Conservation (phyloP, 2,113 vertebrate genomes). For the Myanophis thanlyinensis region DNA sequence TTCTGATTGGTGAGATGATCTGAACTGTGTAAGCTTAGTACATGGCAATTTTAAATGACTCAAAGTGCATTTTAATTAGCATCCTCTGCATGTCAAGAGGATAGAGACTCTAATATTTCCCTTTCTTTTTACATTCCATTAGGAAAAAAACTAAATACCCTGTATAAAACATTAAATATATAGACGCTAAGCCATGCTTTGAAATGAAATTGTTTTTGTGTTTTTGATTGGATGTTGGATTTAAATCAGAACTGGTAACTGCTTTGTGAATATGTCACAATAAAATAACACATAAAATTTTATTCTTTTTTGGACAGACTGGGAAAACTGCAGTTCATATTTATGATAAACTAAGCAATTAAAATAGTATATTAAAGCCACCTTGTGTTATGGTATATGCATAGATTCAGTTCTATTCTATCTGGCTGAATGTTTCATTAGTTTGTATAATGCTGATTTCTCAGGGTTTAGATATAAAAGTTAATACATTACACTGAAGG, state of each 20-base stretch:
- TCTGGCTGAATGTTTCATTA: background rate
- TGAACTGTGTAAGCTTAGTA: slow-evolving; percentile 51
- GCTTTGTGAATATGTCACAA: background rate
- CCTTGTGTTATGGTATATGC: background rate
- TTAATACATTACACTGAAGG: background rate
- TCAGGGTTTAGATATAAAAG: background rate
- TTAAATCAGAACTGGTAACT: background rate
- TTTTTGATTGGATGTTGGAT: background rate
- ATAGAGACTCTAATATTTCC: slow-evolving; percentile 39
- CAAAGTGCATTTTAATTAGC: slow-evolving; percentile 45
- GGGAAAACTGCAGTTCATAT: background rate
- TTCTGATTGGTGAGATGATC: slow-evolving; percentile 62
- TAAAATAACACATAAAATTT: background rate
- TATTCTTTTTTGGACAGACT: background rate
- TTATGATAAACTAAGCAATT: background rate
- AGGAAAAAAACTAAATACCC: background rate
- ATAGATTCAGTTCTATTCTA: background rate
- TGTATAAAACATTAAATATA: background rate
- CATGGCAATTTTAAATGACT: slow-evolving; percentile 48
- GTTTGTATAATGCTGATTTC: background rate
- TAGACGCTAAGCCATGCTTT: background rate
- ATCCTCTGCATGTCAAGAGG: slow-evolving; percentile 9
- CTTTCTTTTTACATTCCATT: background rate
- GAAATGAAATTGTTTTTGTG: slow-evolving; percentile 1
- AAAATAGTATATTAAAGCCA: background rate